Base-by-base conservation (phyloP, 2,888 invertebrate genomes). In the Kryphioiulus occultus region DNA sequence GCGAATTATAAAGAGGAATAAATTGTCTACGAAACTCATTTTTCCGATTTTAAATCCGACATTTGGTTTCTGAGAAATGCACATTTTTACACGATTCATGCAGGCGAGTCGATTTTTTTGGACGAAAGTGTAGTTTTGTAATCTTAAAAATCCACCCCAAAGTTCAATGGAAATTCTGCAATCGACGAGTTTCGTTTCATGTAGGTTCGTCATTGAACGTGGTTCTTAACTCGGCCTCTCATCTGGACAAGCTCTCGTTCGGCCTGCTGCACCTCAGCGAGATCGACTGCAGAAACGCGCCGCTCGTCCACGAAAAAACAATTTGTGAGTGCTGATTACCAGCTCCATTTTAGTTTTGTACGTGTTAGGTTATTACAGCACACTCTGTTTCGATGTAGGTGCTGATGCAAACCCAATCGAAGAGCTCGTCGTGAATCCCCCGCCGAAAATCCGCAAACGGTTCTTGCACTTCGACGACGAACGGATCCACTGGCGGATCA, bases 231-330 rank as follows among this genome's bases (percentile, higher is more conserved):
- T 88, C 88, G 5, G 19, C 35, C 0, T 26, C 53, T 59, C 85
- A 85, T 22, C 42, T 88, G 85, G 88, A 88, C 22, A 85, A 85
- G 42, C 39, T 88, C 19, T 68, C 88, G 0, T 68, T 85, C n/a
- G 68, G 85, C 15, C 53, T 88, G 22, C 32, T 88, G 42, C 44
- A 88, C 10, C 35, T 88, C 17, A 59, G 59, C 2, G 85, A 88
- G 22, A 15, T 85, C n/a, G 86, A 88, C 22, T 42, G 22, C 59
- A 35, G 22, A 17, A 68, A 86, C 22, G 35, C 39, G 15, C 42
- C 22, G 12, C 32, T 88, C 5, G 19, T 88, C 0, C 1, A 22
- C 22, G 88, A 88, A 35, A 85, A 84, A 15, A 17, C 35, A 22
- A 32, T 32, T 42, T 30, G 68, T 86, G 30, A 32, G 59, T 22